Evolutionary conservation across 2,113 vertebrate genomes (phyloP).

Genomic region (Caracal caracal): DNA sequence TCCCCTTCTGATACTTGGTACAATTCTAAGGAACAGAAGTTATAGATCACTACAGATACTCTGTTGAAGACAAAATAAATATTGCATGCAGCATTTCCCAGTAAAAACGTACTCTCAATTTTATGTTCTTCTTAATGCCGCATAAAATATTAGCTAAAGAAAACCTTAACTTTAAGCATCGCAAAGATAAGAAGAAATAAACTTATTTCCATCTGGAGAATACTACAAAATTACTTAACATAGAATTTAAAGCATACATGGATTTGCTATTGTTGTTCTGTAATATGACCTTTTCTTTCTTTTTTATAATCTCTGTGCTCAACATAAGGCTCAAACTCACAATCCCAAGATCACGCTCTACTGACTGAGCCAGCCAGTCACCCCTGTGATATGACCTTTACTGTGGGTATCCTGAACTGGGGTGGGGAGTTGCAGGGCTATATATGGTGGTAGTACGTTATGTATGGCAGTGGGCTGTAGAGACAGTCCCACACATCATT

Average conservation of each 20-base stretch:
- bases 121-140: neutral
- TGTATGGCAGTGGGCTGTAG: neutral
- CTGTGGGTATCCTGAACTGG: neutral
- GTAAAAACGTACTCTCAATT: neutral
- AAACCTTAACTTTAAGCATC: neutral
- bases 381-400: neutral
- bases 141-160: neutral
- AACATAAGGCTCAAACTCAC: neutral
- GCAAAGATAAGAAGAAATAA: constrained; percentile 25
- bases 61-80: constrained; percentile 22
- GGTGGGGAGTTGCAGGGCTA: fast-evolving
- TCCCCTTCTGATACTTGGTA: neutral
- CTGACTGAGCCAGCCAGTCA: neutral
- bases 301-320: neutral
- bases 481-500: neutral
- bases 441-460: no score
- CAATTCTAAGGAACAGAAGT: neutral
- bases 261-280: neutral
- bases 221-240: constrained; percentile 2
- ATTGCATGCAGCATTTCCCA: neutral
- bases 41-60: neutral
- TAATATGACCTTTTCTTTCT: neutral
- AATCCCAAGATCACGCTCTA: neutral
- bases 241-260: neutral
- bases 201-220: neutral